Percentiles rank a stretch among this genome's conserved stretches.
Conservation (phyloP, 2,888 invertebrate species). For the Eupithecia inturbata region DNA sequence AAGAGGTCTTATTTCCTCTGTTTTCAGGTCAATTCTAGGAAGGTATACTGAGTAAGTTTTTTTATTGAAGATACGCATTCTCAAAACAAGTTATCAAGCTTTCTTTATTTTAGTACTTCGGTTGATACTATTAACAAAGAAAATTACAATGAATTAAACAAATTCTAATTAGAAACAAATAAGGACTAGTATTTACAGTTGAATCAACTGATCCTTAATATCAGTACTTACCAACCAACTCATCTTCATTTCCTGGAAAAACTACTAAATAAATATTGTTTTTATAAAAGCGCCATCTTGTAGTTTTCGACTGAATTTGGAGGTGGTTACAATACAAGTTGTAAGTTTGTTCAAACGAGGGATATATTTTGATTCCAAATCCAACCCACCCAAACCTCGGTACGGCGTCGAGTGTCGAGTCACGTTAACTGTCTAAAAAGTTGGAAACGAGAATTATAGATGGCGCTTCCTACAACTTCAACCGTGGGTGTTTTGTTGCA, state of each 20-base stretch:
- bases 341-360: not conserved
- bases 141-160: no score
- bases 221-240: not conserved
- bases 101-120: not conserved
- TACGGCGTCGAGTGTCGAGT: not conserved
- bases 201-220: no score
- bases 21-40: not conserved
- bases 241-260: not conserved
- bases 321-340: not conserved
- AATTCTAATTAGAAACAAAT: no score
- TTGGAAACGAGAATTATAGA: not conserved
- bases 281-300: slow-evolving; percentile 10
- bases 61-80: not conserved
- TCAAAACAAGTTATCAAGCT: not conserved
- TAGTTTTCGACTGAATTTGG: not conserved
- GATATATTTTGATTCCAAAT: not conserved
- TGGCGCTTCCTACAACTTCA: not conserved
- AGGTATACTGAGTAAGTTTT: not conserved
- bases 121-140: no score
- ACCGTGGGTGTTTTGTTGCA: not conserved
- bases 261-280: not conserved
- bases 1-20: slow-evolving; percentile 19
- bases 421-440: not conserved
- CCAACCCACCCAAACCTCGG: not conserved
- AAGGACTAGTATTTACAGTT: no score